These are phyloP conservation scores for Lophura nycthemera DNA, from an alignment of 2,113 vertebrate species.

Conservation along the genomic window DNA sequence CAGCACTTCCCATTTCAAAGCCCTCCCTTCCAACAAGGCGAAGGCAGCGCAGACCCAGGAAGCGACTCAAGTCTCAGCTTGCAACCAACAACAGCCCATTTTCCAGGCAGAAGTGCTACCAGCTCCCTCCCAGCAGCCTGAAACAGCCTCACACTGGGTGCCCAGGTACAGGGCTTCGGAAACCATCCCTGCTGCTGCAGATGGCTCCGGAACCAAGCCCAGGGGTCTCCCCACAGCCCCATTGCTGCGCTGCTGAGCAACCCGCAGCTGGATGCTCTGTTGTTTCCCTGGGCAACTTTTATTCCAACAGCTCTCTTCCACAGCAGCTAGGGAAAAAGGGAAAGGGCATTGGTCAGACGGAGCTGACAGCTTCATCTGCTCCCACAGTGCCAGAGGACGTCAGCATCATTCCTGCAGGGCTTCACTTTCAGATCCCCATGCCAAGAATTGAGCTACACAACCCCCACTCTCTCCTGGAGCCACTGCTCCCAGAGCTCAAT, in stretches of 20 bases:
- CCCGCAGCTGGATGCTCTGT: background rate
- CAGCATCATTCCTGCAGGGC: background rate
- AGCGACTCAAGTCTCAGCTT: background rate
- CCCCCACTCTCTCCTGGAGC: background rate
- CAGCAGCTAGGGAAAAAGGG: background rate
- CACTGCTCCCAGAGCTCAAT: background rate
- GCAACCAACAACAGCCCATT: background rate
- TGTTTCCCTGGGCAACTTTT: background rate
- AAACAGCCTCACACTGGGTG: background rate
- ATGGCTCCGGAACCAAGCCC: background rate
- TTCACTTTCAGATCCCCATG: background rate
- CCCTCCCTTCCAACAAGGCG: background rate
- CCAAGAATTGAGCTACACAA: background rate
- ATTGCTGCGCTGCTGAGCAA: background rate
- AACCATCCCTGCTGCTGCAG: background rate
- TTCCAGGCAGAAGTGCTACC: background rate
- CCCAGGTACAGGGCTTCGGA: background rate
- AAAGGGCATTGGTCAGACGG: background rate
- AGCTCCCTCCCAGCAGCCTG: background rate
- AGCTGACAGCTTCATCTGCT: background rate
- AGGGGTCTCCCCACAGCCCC: background rate
- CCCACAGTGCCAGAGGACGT: background rate
- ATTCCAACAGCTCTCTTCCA: background rate
- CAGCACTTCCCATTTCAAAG: background rate
- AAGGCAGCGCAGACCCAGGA: fast-evolving